phyloP scores from a whole-genome alignment of 2,888 invertebrate species.

The Pardosa pseudoannulata region DNA sequence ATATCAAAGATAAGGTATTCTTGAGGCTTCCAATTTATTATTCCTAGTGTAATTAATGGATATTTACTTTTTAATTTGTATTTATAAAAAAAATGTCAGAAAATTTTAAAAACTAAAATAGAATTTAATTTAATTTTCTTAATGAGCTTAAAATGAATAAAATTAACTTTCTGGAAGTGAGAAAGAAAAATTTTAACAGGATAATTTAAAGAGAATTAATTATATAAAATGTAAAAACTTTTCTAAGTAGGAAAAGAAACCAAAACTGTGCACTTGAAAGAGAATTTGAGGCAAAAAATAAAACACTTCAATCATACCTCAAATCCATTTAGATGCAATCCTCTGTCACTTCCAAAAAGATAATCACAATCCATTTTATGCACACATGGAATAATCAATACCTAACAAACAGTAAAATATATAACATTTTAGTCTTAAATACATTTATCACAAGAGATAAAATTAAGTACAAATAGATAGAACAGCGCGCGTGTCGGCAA shows the following conservation, averaged over 20 bases:
- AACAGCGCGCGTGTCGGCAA: not conserved
- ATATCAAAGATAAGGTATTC: no score
- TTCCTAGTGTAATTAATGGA: no score
- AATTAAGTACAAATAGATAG: not conserved
- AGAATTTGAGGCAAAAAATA: slow-evolving; percentile 20
- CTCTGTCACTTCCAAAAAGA: slow-evolving; percentile 38
- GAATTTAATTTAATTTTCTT: no score
- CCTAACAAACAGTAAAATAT: slow-evolving; percentile 25
- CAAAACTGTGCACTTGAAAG: not conserved
- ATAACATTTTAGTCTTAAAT: no score
- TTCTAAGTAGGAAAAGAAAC: no score
- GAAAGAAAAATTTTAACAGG: not conserved
- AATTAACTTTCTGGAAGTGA: slow-evolving; percentile 23
- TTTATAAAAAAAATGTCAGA: no score
- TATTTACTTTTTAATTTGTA: no score
- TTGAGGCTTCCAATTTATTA: no score
- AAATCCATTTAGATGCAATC: slow-evolving; percentile 23
- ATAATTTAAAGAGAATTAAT: not conserved
- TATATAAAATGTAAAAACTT: not conserved
- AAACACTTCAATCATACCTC: slow-evolving; percentile 26
- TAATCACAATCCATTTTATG: slow-evolving; percentile 12
- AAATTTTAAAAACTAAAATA: no score
- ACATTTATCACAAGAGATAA: no score
- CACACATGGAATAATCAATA: not conserved
- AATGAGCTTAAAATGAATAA: no score